These are phyloP conservation scores for Cavia porcellus DNA, from an alignment of 2,113 vertebrate genomes.

Conservation along the genomic window DNA sequence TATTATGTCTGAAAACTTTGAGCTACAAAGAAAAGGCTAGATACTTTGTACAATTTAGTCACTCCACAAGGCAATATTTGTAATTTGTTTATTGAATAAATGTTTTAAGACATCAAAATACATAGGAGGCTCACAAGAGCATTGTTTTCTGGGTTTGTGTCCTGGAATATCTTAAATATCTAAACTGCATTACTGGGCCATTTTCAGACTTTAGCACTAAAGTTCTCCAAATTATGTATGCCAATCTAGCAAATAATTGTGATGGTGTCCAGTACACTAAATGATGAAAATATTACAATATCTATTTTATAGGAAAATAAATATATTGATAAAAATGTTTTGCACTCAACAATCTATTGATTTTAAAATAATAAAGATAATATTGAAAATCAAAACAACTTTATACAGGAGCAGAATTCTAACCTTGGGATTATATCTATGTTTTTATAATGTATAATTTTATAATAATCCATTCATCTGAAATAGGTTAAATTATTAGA, in stretches of 20 bases:
- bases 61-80: background rate
- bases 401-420: background rate
- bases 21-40: background rate
- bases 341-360: background rate
- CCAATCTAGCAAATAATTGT: background rate
- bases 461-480: background rate
- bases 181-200: background rate
- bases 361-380: background rate
- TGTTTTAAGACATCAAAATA: background rate
- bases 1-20: background rate
- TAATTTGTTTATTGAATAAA: background rate
- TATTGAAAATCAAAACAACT: background rate
- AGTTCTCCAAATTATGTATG: background rate
- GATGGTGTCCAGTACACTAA: background rate
- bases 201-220: background rate
- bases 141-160: background rate
- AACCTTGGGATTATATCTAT: background rate
- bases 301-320: constrained; percentile 4
- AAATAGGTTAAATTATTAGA: background rate
- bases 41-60: background rate
- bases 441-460: background rate
- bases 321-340: background rate
- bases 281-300: background rate
- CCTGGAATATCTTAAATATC: background rate
- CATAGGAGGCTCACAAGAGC: background rate